These are phyloP conservation scores for Rhagoletis zephyria DNA, from an alignment of 1,140 invertebrate species.

Conservation along the genomic window DNA sequence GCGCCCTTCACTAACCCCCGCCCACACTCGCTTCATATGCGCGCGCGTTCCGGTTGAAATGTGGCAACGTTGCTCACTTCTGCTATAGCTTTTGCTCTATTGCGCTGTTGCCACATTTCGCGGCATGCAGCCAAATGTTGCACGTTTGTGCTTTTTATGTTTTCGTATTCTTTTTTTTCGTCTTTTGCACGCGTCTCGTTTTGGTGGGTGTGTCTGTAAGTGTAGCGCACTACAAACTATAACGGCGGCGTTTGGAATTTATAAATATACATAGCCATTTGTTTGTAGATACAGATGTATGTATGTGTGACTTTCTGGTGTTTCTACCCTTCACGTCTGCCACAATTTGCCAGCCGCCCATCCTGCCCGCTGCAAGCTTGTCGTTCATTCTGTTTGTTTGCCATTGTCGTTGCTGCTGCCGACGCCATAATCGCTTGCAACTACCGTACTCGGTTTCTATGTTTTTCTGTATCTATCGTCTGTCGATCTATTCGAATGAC, in stretches of 20 bases:
- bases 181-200: not conserved
- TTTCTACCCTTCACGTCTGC: slow-evolving; percentile 2
- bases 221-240: not conserved
- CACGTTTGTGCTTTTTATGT: slow-evolving; percentile 6
- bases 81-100: not conserved
- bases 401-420: not conserved
- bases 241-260: not conserved
- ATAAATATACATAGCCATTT: not conserved
- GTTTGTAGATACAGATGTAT: not conserved
- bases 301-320: not conserved
- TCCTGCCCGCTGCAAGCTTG: not conserved
- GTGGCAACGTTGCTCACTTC: not conserved
- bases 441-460: not conserved
- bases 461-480: not conserved
- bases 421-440: not conserved
- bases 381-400: not conserved
- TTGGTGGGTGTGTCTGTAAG: slow-evolving; percentile 32
- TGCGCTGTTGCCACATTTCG: slow-evolving; percentile 39
- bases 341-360: not conserved
- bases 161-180: not conserved
- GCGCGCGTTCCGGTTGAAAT: not conserved
- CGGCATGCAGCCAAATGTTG: slow-evolving; percentile 33
- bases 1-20: not conserved
- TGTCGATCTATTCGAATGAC: slow-evolving; percentile 32
- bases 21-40: not conserved